A percentile compares a stretch with the other conserved stretches of the same genome.
Conservation (phyloP, 1,140 invertebrate genomes). For the Macrosteles quadrilineatus region DNA sequence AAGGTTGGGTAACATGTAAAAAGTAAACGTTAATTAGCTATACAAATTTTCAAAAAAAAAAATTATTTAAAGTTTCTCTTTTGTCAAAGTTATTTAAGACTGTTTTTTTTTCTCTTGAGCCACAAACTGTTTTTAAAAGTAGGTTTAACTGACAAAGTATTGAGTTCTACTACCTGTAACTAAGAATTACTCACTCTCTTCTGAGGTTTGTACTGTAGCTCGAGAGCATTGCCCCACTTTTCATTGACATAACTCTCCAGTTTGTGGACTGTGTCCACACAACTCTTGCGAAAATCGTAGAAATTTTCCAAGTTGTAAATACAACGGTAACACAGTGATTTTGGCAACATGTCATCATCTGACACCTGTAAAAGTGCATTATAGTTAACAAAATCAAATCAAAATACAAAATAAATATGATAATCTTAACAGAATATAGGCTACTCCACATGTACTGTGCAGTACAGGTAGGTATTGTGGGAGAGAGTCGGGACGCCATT, state of each 20-base stretch:
- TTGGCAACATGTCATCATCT: constrained; percentile 54
- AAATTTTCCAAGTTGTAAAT: constrained; percentile 59
- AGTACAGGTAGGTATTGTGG: neutral
- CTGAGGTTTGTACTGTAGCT: constrained; percentile 9
- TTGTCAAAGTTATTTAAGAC: too few relatives aligned
- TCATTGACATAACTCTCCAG: constrained; percentile 45
- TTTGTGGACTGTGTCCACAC: constrained; percentile 53
- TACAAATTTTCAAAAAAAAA: too few relatives aligned
- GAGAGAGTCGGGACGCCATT: neutral
- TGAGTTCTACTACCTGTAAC: too few relatives aligned
- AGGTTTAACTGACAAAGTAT: too few relatives aligned
- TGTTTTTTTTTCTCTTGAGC: too few relatives aligned
- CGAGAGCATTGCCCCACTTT: neutral
- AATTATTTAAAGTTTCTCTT: too few relatives aligned
- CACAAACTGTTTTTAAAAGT: too few relatives aligned
- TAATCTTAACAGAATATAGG: neutral
- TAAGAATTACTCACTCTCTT: neutral
- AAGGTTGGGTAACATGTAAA: too few relatives aligned
- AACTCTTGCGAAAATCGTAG: constrained; percentile 56
- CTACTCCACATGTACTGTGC: neutral
- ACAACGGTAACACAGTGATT: constrained; percentile 56
- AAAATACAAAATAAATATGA: neutral
- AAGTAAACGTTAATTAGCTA: too few relatives aligned
- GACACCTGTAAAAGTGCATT: constrained; percentile 49
- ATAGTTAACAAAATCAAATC: constrained; percentile 18